Percentiles rank a stretch among this genome's conserved stretches.
Evolutionary conservation across 2,113 vertebrate species (phyloP).

Genomic region (Herpetotheres cachinnans): DNA sequence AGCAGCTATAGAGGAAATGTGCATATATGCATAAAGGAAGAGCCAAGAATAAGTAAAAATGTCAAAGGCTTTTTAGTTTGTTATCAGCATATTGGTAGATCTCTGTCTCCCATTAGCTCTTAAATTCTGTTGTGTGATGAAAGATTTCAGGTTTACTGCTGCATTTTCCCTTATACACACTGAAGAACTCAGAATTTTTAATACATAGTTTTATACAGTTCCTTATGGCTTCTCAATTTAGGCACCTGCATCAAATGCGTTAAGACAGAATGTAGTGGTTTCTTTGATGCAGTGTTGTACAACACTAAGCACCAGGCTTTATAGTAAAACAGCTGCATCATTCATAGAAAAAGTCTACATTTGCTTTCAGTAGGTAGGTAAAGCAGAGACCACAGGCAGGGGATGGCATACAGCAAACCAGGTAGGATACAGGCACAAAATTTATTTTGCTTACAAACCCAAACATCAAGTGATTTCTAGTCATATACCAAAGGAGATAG

Average conservation of each 20-base stretch:
- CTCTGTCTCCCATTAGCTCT: not conserved
- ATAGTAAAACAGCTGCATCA: not conserved
- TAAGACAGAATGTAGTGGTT: not conserved
- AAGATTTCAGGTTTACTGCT: not conserved
- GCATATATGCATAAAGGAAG: not conserved
- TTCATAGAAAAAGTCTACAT: not conserved
- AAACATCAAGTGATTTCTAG: not conserved
- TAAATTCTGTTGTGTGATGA: not conserved
- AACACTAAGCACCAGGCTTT: not conserved
- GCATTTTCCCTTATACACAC: not conserved
- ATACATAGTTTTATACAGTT: not conserved
- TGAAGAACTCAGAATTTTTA: not conserved
- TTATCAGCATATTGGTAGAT: not conserved
- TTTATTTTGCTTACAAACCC: not conserved
- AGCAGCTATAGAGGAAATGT: not conserved
- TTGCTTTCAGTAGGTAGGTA: not conserved
- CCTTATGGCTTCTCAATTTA: not conserved
- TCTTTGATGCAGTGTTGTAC: not conserved
- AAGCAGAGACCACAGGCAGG: not conserved
- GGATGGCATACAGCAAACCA: not conserved
- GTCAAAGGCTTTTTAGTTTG: not conserved
- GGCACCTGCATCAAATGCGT: not conserved
- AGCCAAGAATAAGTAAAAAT: not conserved
- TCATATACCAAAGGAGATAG: not conserved
- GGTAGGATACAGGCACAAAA: not conserved